Evolutionary conservation across 2,113 vertebrate species (phyloP), one percentile per base, ranked within the genome.

Genomic region (Eurypyga helias): DNA sequence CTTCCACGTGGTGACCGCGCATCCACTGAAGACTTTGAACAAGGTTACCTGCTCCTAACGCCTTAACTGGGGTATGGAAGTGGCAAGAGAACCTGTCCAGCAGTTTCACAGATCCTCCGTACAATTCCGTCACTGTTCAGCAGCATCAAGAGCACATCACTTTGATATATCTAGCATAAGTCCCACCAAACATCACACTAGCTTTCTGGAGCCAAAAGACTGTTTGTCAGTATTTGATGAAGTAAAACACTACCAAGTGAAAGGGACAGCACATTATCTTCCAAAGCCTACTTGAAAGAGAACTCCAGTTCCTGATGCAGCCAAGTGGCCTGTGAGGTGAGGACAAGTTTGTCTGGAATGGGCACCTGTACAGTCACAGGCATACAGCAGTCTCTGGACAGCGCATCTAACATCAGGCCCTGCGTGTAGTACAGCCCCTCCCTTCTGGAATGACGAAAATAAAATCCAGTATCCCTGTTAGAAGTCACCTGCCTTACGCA

Each of bases 221-320:
- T 8, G 2, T 26, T 55, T 61, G 18, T 29, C 0, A 0, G 9
- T 17, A 8, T 41, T 36, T 48, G 52, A 67, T 29, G 23, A 23
- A 16, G 62, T 17, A 43, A n/a, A 79, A 43, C 20, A 11, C 12
- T 57, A 28, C 23, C 66, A 62, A n/a, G 25, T 9, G 21, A 48
- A 61, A 81, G 5, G 5, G n/a, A 41, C 7, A 23, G n/a, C n/a
- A 67, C 6, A 1, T 43, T 29, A 29, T 36, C 28, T 46, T 70
- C 49, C 51, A 28, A 41, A 64, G 24, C 2, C 2, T 51, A 11
- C 43, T 19, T 19, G 38, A 64, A 18, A 60, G 54, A 82, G 18
- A 60, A 2, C 25, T 84, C 16, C 28, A 41, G 58, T 1, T 51
- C 15, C 62, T 0, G 0, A 70, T 25, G 28, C 38, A 66, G 28